These are phyloP conservation scores for Falco cherrug DNA, from an alignment of 2,797 vertebrate genomes.

Conservation along the genomic window DNA sequence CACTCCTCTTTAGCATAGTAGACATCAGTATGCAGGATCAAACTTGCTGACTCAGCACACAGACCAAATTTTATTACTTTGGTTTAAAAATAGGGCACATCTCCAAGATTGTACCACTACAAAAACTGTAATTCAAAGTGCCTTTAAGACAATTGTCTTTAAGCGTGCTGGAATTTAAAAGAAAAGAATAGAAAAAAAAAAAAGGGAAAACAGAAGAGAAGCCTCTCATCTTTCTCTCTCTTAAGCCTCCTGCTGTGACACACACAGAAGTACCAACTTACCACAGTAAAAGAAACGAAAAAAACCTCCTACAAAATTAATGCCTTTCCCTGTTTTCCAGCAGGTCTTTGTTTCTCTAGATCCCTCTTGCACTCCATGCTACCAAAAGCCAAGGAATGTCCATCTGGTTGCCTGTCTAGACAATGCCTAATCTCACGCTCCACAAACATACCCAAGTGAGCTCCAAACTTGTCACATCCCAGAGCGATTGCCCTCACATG, in stretches of 20 bases:
- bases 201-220: not conserved
- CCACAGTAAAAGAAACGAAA: not conserved
- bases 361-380: not conserved
- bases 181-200: too few relatives aligned
- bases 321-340: not conserved
- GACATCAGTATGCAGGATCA: not conserved
- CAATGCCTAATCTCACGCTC: not conserved
- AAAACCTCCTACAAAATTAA: not conserved
- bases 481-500: fast-evolving
- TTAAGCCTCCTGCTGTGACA: not conserved
- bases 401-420: not conserved
- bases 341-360: not conserved
- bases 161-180: not conserved
- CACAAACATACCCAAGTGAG: not conserved
- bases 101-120: not conserved
- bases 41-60: not conserved
- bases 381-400: not conserved
- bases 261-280: not conserved
- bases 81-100: not conserved
- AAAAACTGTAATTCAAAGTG: not conserved
- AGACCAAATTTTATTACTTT: not conserved
- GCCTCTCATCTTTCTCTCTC: not conserved
- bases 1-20: not conserved
- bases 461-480: not conserved
- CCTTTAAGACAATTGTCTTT: not conserved